Conservation (phyloP, 2,888 invertebrate species). For the Amblyjoppa proteus region DNA sequence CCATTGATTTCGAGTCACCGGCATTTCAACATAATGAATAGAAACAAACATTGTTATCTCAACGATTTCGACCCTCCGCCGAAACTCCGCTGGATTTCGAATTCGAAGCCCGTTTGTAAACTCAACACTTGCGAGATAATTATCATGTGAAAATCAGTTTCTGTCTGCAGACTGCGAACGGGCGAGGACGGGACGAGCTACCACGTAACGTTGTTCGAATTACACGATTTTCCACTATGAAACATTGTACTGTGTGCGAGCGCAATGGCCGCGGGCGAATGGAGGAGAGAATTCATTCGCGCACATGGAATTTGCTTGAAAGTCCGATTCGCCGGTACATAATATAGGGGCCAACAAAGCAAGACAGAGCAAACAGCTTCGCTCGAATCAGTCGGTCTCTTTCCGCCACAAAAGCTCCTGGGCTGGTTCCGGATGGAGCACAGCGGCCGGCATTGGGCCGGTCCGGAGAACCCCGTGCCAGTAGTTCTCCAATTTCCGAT, state of each 20-base stretch:
- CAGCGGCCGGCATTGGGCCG: background rate
- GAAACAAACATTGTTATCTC: too few relatives aligned
- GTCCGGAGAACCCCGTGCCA: background rate
- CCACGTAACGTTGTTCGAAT: background rate
- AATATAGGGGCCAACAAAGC: slow-evolving; percentile 1
- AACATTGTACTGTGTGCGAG: background rate
- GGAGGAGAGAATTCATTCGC: slow-evolving; percentile 1
- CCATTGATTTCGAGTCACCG: too few relatives aligned
- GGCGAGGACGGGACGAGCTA: background rate
- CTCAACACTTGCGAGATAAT: too few relatives aligned
- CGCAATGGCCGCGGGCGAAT: background rate
- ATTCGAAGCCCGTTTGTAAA: too few relatives aligned
- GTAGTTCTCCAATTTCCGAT: slow-evolving; percentile 52
- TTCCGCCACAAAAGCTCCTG: background rate
- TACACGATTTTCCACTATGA: slow-evolving; percentile 16
- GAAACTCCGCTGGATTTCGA: too few relatives aligned
- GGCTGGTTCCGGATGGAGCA: background rate
- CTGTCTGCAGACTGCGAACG: background rate
- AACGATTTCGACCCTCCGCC: too few relatives aligned
- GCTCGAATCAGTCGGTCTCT: background rate
- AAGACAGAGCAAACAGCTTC: slow-evolving; percentile 1
- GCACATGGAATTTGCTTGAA: slow-evolving; percentile 8
- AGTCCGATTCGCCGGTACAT: slow-evolving; percentile 6
- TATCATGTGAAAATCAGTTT: background rate
- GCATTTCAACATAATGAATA: too few relatives aligned